Percentiles rank a stretch among this genome's conserved stretches.
Conservation (phyloP, 2,888 invertebrate genomes). For the Prosopocoilus inquinatus region DNA sequence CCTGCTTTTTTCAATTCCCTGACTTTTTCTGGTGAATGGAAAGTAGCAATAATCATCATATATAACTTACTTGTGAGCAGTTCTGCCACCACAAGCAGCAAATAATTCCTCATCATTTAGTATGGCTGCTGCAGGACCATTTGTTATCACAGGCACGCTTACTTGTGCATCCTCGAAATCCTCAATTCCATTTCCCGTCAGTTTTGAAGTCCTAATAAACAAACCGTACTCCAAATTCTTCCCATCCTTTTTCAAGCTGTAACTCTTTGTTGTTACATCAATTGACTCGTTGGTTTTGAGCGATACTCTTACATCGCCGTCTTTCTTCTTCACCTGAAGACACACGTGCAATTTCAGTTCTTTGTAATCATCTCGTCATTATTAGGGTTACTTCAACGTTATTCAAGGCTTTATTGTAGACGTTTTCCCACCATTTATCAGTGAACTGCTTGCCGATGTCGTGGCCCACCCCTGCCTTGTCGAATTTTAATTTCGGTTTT, state of each 20-base stretch:
- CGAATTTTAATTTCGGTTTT: conserved; percentile 78
- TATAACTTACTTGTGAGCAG: conserved; percentile 73
- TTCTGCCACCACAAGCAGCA: conserved; percentile 75
- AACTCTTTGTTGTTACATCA: conserved; percentile 46
- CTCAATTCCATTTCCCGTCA: conserved; percentile 47
- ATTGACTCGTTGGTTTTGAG: conserved; percentile 34
- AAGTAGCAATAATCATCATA: too few species aligned
- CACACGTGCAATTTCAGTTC: conserved; percentile 1
- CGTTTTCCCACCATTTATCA: conserved; percentile 82
- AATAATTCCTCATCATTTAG: conserved; percentile 79
- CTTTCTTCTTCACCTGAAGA: conserved; percentile 30
- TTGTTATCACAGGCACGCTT: conserved; percentile 7
- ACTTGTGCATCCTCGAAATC: conserved; percentile 21
- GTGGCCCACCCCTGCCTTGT: conserved; percentile 76
- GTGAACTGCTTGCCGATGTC: conserved; percentile 72
- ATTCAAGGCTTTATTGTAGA: conserved; percentile 71
- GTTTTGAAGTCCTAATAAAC: conserved; percentile 52
- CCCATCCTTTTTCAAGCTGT: conserved; percentile 40
- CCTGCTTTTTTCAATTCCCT: too few species aligned
- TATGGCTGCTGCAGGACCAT: conserved; percentile 26
- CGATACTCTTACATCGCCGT: conserved; percentile 19
- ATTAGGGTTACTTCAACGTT: conserved; percentile 59
- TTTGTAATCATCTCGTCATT: conserved; percentile 10
- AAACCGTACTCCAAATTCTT: conserved; percentile 46
- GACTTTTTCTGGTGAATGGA: not conserved